These are phyloP conservation scores for Drepana arcuata DNA, from an alignment of 1,140 invertebrate species.

Conservation along the genomic window DNA sequence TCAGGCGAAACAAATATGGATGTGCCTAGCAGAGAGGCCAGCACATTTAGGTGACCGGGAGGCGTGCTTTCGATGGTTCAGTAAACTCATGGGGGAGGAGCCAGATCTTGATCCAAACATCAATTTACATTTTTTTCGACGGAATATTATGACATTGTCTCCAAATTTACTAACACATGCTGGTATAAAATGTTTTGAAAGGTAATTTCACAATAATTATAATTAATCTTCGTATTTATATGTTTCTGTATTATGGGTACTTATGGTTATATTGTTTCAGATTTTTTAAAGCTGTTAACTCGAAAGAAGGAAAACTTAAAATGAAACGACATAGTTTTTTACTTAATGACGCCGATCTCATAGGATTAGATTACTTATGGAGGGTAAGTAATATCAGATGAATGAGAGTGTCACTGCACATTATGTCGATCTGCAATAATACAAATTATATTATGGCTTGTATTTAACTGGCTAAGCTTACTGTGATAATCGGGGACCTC, in stretches of 20 bases:
- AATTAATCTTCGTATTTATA: not conserved
- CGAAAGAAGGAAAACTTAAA: slow-evolving; percentile 94
- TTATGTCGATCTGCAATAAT: too few relatives aligned
- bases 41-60: slow-evolving; percentile 94
- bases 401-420: too few relatives aligned
- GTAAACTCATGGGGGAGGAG: slow-evolving; percentile 98
- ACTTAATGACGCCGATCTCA: slow-evolving; percentile 90
- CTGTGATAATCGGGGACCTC: too few relatives aligned
- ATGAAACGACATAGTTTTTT: slow-evolving; percentile 87
- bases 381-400: slow-evolving; percentile 77
- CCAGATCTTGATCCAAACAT: slow-evolving; percentile 97
- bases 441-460: too few relatives aligned
- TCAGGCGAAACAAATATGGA: slow-evolving; percentile 95
- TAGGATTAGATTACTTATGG: slow-evolving; percentile 97
- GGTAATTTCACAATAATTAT: slow-evolving; percentile 27
- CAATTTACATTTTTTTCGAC: slow-evolving; percentile 96
- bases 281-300: slow-evolving; percentile 98
- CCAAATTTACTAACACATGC: slow-evolving; percentile 93
- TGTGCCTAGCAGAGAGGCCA: slow-evolving; percentile 93
- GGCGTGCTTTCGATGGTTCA: slow-evolving; percentile 98
- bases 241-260: slow-evolving; percentile 2
- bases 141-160: slow-evolving; percentile 94
- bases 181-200: slow-evolving; percentile 90
- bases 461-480: too few relatives aligned
- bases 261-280: slow-evolving; percentile 59